Base-by-base conservation (phyloP, 2,888 invertebrate genomes). In the Aphrophora alni region DNA sequence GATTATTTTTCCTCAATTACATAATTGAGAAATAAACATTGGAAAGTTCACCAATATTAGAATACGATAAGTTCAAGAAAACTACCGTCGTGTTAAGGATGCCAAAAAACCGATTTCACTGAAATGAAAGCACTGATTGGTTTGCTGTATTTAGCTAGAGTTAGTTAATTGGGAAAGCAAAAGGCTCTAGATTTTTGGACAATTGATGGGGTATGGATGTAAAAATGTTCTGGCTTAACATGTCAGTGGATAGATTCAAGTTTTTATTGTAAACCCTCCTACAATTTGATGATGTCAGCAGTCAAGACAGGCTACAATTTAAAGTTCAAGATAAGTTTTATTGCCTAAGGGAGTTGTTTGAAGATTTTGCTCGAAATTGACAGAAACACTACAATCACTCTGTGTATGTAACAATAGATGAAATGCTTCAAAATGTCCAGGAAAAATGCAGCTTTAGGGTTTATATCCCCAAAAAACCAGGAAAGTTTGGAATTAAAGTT, bases 401-500 rank as follows among this genome's bases (percentile, higher is more conserved):
- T 68, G 68, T 5, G 24, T 7, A 68, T 7, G 68, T 4, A 24
- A 68, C 68, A 21, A 68, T 21, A 21, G 68, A 68, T 68, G 68
- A 68, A 3, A 68, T 68, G 68, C 3, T 24, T 33, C 33, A 5
- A 33, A 33, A 3, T 33, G 33, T 8, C 8, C 5, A 3, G 33
- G 33, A 33, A 33, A 12, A 4, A 7, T 68, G 21, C 24, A 68
- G 68, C 24, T 68, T 68, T 68, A 68, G 14, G 24, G 68, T 12
- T n/a, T 68, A 68, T 21, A 68, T 68, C 5, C 14, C 68, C n/a
- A 68, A 68, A n/a, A 4, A 68, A 68, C 68, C 44, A 12, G 68
- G 68, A 5, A 68, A 68, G 68, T 68, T 68, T 68, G 68, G 68
- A n/a, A 68, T 68, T 21, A 68, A 68, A 68, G 68, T 68, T n/a